Conservation (phyloP, 1,140 invertebrate species). For the Lepidostoma basale region DNA sequence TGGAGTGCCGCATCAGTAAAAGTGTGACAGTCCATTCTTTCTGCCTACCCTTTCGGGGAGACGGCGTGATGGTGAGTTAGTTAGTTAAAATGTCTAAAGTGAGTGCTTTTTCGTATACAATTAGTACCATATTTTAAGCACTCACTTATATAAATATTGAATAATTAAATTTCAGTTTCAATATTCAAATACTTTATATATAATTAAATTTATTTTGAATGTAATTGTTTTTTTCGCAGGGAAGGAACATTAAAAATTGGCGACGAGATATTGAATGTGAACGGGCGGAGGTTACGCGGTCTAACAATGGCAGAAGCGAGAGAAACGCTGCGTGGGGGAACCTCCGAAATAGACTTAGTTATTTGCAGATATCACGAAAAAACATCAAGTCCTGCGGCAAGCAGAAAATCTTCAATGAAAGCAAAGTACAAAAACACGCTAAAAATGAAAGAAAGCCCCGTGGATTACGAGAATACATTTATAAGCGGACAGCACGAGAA, state of each 20-base stretch:
- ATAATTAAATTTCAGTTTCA: too few relatives aligned
- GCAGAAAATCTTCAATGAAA: conserved; percentile 51
- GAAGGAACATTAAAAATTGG: conserved; percentile 77
- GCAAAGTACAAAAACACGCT: conserved; percentile 44
- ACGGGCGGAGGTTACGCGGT: conserved; percentile 75
- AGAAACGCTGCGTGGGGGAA: conserved; percentile 68
- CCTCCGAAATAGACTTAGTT: conserved; percentile 76
- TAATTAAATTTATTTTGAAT: neutral
- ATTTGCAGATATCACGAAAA: conserved; percentile 61
- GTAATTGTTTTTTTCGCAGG: conserved; percentile 55
- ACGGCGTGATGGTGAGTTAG: too few relatives aligned
- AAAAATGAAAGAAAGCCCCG: conserved; percentile 68
- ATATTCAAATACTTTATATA: neutral
- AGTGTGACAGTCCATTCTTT: too few relatives aligned
- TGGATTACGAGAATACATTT: conserved; percentile 70
- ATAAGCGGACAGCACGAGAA: conserved; percentile 61
- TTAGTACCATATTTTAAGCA: too few relatives aligned
- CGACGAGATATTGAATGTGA: conserved; percentile 85
- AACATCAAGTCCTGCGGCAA: conserved; percentile 47
- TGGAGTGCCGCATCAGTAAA: too few relatives aligned
- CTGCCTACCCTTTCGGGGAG: too few relatives aligned
- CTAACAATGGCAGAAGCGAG: conserved; percentile 78
- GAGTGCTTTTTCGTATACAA: neutral
- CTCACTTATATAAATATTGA: too few relatives aligned
- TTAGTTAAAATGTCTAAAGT: too few relatives aligned